Evolutionary conservation across 2,113 vertebrate species (phyloP), one percentile per base, ranked within the genome.

Genomic region (Solea senegalensis): DNA sequence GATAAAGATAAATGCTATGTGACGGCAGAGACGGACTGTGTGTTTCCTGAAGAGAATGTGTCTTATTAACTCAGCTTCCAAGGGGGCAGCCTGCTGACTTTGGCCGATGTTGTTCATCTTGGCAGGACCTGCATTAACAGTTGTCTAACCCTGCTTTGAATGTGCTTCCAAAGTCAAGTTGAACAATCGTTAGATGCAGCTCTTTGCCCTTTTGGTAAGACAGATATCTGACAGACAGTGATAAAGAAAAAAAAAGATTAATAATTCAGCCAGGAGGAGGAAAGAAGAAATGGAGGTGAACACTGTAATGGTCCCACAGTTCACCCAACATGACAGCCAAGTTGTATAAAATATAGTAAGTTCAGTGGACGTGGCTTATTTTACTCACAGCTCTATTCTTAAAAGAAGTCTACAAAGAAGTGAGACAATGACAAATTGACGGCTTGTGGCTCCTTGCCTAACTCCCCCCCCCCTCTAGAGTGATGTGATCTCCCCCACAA

Each of bases 81-180:
- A 41, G n/a, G 9, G 54, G 40, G 57, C 57, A 44, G 57, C 57
- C 16, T 27, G 41, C 41, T 61, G 45, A 45, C 51, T 74, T 74
- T 64, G 82, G 73, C 73, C 44, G 12, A 41, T 75, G 72, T 58
- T 74, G 77, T 69, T 74, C 69, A 12, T 86, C 69, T 90, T 88
- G 83, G 78, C 82, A 75, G 56, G 68, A 21, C 28, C 57, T 28
- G 41, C 41, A 15, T 63, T 81, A 76, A 85, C 83, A 66, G 72
- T 84, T 84, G 75, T 88, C 82, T 81, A 61, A 27, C 49, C 48
- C 9, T 56, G 62, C 69, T 84, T 91, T 86, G 89, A 55, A 91
- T 85, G 75, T 86, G 49, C 82, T 76, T 91, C 91, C 89, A 90
- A 88, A 89, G 87, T 87, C 80, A 86, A 84, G 84, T 81, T 70